Evolutionary conservation across 2,888 invertebrate species (phyloP).

Genomic region (Margaritifera margaritifera): DNA sequence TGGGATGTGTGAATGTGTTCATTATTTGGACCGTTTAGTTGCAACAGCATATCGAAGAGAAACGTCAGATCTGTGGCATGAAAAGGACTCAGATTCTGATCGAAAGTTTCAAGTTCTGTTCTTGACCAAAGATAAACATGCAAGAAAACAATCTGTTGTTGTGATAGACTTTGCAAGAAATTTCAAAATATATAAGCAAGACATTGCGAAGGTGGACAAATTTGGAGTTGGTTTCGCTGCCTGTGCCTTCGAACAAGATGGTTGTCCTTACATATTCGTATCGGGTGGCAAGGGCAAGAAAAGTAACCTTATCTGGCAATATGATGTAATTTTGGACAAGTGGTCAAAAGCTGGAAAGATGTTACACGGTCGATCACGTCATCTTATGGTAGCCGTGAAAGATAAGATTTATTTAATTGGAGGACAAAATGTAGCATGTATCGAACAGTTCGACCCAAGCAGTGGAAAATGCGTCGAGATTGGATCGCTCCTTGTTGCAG

Average conservation of each 20-base stretch:
- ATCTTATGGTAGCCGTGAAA: slow-evolving; percentile 19
- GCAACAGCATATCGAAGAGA: slow-evolving; percentile 21
- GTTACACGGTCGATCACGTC: slow-evolving; percentile 28
- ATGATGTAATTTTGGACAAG: slow-evolving; percentile 28
- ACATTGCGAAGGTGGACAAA: slow-evolving; percentile 16
- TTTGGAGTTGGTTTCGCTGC: slow-evolving; percentile 27
- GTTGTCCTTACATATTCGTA: slow-evolving; percentile 29
- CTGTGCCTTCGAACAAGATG: slow-evolving; percentile 25
- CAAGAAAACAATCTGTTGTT: slow-evolving; percentile 10
- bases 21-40: slow-evolving; percentile 15
- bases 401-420: slow-evolving; percentile 26
- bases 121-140: slow-evolving; percentile 5
- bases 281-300: slow-evolving; percentile 25
- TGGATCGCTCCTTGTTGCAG: slow-evolving; percentile 19
- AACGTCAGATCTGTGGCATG: slow-evolving; percentile 21
- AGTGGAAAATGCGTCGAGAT: slow-evolving; percentile 28
- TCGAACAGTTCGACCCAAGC: slow-evolving; percentile 29
- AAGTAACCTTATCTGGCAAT: slow-evolving; percentile 18
- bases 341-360: slow-evolving; percentile 31
- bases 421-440: slow-evolving; percentile 23
- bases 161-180: slow-evolving; percentile 28
- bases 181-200: slow-evolving; percentile 17
- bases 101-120: slow-evolving; percentile 33
- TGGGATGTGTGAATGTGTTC: slow-evolving; percentile 17
- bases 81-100: slow-evolving; percentile 13